Evolutionary conservation across 1,140 invertebrate species (phyloP), one percentile per base, ranked within the genome.

Genomic region (Sarcophaga peregrina): DNA sequence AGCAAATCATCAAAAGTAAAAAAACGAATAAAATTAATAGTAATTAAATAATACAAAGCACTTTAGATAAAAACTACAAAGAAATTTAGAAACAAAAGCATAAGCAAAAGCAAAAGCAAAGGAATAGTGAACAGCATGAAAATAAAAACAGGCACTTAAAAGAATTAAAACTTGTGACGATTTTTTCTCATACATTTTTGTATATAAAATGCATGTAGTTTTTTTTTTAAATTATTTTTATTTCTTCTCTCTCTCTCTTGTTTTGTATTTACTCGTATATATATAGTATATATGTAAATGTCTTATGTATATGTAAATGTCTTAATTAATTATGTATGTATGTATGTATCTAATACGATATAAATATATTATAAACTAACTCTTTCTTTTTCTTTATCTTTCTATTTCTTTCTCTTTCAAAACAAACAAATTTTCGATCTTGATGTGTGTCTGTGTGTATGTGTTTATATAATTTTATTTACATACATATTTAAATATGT

Each of bases 391-490:
- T 75, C 45, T 5, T 47, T 46, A 37, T 52, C 75, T 78, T 10
- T 78, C 73, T 76, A 37, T 37, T 46, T 47, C 74, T 15, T 17
- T 76, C 45, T 17, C 75, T 78, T 47, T 48, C 9, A 7, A 62
- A 62, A 25, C 20, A n/a, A 62, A n/a, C 9, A 45, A 76, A 50
- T 17, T 25, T 78, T 50, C 75, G 17, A n/a, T 78, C 75, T 50
- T 50, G 47, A 50, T 78, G 75, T 52, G 48, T 78, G 46, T 78
- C 20, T 68, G 17, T 78, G 75, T 78, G n/a, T 52, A 50, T 74
- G 73, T 74, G 37, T 52, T 52, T 13, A 74, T 45, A 74, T 7
- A 46, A 73, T 73, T 37, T 25, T 52, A 8, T 25, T 0, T 20
- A 0, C 62, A 37, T 37, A 37, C 25, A 37, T 37, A 37, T 37